phyloP scores from a whole-genome alignment of 2,113 vertebrate genomes.

The Drymodes brunneopygia region DNA sequence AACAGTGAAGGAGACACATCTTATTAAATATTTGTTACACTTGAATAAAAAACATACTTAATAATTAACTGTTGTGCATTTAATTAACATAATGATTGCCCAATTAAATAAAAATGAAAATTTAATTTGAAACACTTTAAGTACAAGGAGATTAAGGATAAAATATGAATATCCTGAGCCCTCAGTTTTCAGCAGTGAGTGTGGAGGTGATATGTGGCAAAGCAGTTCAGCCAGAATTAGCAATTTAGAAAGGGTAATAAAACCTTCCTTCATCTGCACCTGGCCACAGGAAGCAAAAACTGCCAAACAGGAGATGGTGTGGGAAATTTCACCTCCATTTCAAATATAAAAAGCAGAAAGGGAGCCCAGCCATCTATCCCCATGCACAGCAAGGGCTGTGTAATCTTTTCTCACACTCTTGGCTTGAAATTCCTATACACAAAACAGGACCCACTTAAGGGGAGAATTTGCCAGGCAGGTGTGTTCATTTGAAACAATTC shows the following conservation, averaged over 20 bases:
- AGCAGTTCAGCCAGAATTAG: neutral
- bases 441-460: neutral
- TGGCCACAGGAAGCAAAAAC: conserved; percentile 14
- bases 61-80: conserved; percentile 54
- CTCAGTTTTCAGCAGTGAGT: neutral
- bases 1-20: neutral
- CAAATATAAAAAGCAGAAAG: neutral
- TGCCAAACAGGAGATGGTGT: neutral
- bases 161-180: conserved; percentile 4
- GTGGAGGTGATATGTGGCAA: neutral
- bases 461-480: neutral
- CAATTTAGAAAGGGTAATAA: conserved; percentile 9
- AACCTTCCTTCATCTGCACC: neutral
- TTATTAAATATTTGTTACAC: conserved; percentile 55
- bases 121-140: conserved; percentile 39
- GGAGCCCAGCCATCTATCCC: neutral
- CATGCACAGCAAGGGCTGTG: neutral
- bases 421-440: neutral
- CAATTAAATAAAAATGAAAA: conserved; percentile 60
- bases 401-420: neutral
- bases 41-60: conserved; percentile 54
- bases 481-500: neutral
- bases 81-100: conserved; percentile 50
- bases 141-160: conserved; percentile 30
- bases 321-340: neutral